These are phyloP conservation scores for Pseudorasbora parva DNA, from an alignment of 2,113 vertebrate species.

Conservation along the genomic window DNA sequence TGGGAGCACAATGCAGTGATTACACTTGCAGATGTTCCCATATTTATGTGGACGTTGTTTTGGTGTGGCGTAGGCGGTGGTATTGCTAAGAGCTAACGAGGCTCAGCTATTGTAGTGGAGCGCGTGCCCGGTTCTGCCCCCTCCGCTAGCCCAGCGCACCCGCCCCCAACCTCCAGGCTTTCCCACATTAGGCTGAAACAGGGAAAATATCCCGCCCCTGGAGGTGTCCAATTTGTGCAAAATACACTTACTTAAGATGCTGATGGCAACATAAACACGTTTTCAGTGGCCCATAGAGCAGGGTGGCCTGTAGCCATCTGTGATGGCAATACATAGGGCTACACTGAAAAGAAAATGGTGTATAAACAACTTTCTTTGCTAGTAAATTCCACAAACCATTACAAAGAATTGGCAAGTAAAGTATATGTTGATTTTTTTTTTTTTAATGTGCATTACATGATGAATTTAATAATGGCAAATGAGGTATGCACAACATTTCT, in stretches of 20 bases:
- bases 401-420: too few species aligned
- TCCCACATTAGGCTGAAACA: slow-evolving; percentile 30
- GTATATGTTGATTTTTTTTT: too few species aligned
- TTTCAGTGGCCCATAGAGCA: background rate
- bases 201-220: slow-evolving; percentile 58
- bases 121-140: slow-evolving; percentile 66
- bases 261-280: slow-evolving; percentile 20
- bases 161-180: background rate
- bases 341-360: too few species aligned
- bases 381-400: too few species aligned
- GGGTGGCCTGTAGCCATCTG: background rate
- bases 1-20: slow-evolving; percentile 94
- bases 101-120: slow-evolving; percentile 65
- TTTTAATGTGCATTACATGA: too few species aligned
- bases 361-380: too few species aligned
- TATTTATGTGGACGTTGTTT: slow-evolving; percentile 76
- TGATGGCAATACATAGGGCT: background rate
- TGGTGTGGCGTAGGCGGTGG: slow-evolving; percentile 59
- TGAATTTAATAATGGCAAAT: background rate
- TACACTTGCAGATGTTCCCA: slow-evolving; percentile 97
- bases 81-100: slow-evolving; percentile 70
- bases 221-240: slow-evolving; percentile 71
- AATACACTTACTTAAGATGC: slow-evolving; percentile 69
- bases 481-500: background rate
- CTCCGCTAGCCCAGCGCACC: slow-evolving; percentile 41